Evolutionary conservation across 2,113 vertebrate genomes (phyloP).

Genomic region (Embiotoca jacksoni): DNA sequence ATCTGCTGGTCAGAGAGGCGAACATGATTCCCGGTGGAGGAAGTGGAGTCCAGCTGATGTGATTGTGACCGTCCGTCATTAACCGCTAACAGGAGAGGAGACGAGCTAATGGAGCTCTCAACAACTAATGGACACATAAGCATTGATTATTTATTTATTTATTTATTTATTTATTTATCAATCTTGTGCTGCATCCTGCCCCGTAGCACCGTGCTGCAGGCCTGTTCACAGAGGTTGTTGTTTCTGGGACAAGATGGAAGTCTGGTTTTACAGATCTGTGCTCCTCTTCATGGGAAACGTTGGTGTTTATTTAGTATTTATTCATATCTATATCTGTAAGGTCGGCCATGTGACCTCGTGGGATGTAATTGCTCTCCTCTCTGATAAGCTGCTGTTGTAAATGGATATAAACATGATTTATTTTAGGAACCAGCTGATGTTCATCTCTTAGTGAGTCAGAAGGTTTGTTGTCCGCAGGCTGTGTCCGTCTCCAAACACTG

Average conservation of each 20-base stretch:
- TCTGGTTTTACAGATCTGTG: conserved; percentile 17
- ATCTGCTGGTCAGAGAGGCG: conserved; percentile 52
- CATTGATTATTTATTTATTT: conserved; percentile 86
- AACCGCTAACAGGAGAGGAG: conserved; percentile 79
- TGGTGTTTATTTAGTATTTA: not conserved
- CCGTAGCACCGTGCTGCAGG: conserved; percentile 44
- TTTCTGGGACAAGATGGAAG: conserved; percentile 6
- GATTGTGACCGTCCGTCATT: conserved; percentile 84
- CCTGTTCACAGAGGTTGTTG: conserved; percentile 20
- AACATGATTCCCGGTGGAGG: conserved; percentile 79
- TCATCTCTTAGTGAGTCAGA: not conserved
- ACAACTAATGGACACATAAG: conserved; percentile 84
- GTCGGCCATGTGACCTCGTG: no score
- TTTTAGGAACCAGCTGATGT: not conserved
- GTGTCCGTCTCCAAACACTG: no score
- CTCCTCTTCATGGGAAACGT: conserved; percentile 3
- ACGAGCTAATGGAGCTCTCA: conserved; percentile 84
- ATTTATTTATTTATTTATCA: conserved; percentile 86
- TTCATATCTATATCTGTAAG: not conserved
- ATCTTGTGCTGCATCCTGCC: conserved; percentile 62
- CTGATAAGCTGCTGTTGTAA: not conserved
- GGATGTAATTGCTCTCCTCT: not conserved
- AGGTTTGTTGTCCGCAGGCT: no score
- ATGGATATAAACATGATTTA: not conserved
- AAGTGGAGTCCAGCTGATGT: conserved; percentile 84